A percentile compares a stretch with the other conserved stretches of the same genome.
phyloP scores from a whole-genome alignment of 1,140 invertebrate genomes.

The Geopemphigus sp. region DNA sequence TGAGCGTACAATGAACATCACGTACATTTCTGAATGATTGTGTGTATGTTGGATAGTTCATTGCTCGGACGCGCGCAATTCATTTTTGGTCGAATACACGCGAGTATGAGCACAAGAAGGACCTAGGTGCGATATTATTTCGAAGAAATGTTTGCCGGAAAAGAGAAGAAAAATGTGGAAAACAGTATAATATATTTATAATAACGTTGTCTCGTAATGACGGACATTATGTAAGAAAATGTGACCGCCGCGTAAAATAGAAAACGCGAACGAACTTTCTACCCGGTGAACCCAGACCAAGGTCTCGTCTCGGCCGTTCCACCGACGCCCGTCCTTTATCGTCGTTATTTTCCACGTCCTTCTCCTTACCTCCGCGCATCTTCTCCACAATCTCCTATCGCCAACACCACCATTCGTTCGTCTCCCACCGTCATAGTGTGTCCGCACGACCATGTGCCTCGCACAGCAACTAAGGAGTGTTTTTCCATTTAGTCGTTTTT shows the following conservation, averaged over 20 bases:
- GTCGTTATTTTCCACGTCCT: too few relatives aligned
- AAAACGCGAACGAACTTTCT: neutral
- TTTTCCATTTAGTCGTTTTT: too few relatives aligned
- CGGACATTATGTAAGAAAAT: neutral
- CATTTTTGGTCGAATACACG: slow-evolving; percentile 18
- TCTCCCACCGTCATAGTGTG: too few relatives aligned
- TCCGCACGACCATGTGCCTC: too few relatives aligned
- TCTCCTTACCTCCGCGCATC: too few relatives aligned
- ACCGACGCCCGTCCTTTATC: too few relatives aligned
- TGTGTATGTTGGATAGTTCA: slow-evolving; percentile 1
- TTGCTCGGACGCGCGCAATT: slow-evolving; percentile 6
- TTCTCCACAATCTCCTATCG: too few relatives aligned
- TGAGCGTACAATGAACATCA: slow-evolving; percentile 29
- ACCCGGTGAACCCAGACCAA: slow-evolving; percentile 2
- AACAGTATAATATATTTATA: slow-evolving; percentile 29
- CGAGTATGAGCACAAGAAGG: neutral
- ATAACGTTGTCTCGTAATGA: neutral
- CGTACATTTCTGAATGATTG: slow-evolving; percentile 11
- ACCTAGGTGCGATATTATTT: slow-evolving; percentile 9
- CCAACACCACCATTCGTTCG: too few relatives aligned
- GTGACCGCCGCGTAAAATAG: neutral
- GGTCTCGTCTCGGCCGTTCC: neutral
- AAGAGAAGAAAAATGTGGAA: neutral
- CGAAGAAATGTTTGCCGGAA: neutral
- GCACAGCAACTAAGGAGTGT: too few relatives aligned